Conservation (phyloP, 2,797 vertebrate species). For the Cyclopterus lumpus region DNA sequence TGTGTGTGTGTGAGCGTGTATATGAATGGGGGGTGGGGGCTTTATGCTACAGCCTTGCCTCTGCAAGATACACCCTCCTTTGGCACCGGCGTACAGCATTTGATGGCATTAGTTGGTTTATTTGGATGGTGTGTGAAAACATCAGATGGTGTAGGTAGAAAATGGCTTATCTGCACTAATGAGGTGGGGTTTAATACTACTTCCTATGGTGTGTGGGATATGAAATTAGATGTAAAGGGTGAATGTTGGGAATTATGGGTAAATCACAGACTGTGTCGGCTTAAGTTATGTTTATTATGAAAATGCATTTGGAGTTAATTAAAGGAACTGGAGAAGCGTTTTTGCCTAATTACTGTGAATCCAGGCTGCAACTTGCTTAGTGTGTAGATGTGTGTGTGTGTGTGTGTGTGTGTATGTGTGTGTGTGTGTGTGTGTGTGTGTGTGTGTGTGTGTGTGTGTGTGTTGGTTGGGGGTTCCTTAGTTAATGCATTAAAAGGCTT, state of each 20-base stretch:
- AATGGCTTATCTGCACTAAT: not conserved
- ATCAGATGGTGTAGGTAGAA: slow-evolving; percentile 9
- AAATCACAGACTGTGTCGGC: slow-evolving; percentile 1
- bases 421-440: not conserved
- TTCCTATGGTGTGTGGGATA: slow-evolving; percentile 5
- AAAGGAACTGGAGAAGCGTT: not conserved
- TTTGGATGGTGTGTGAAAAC: slow-evolving; percentile 28
- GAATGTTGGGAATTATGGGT: not conserved
- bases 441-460: not conserved
- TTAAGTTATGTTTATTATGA: not conserved
- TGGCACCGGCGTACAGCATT: not conserved
- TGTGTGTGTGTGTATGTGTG: not conserved
- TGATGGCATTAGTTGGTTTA: slow-evolving; percentile 10
- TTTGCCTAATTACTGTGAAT: slow-evolving; percentile 29
- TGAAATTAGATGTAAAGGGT: slow-evolving; percentile 9
- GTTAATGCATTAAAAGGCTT: slow-evolving; percentile 7
- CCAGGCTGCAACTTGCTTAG: slow-evolving; percentile 11
- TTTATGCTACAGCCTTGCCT: not conserved
- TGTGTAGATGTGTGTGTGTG: not conserved
- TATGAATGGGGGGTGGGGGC: not conserved
- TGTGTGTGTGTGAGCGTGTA: too few relatives aligned
- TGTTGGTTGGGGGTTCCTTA: not conserved
- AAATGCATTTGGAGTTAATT: slow-evolving; percentile 27
- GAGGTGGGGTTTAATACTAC: slow-evolving; percentile 11
- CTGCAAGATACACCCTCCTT: slow-evolving; percentile 26